These are phyloP conservation scores for Iphiclides podalirius DNA, from an alignment of 2,888 invertebrate species.

Conservation along the genomic window DNA sequence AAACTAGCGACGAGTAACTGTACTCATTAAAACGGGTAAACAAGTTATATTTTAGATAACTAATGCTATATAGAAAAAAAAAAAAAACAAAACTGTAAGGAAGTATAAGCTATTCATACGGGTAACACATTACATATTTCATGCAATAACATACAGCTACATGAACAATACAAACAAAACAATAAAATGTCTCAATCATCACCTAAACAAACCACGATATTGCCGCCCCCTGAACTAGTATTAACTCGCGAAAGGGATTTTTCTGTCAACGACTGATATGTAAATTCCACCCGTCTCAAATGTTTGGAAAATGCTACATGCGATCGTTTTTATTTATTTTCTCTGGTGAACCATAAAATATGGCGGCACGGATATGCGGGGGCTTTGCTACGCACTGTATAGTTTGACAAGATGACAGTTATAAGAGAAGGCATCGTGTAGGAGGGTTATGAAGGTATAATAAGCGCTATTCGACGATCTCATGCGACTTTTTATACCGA, in stretches of 20 bases:
- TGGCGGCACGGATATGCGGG: conserved; percentile 73
- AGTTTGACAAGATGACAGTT: conserved; percentile 78
- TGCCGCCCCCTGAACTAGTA: conserved; percentile 47
- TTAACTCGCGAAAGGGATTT: conserved; percentile 62
- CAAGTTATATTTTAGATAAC: too few species aligned
- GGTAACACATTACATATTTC: too few species aligned
- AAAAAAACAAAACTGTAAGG: too few species aligned
- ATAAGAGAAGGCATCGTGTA: conserved; percentile 45
- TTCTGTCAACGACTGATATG: conserved; percentile 73
- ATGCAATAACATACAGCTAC: too few species aligned
- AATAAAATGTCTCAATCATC: conserved; percentile 19
- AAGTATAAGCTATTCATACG: too few species aligned
- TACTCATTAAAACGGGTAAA: too few species aligned
- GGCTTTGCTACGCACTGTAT: conserved; percentile 64
- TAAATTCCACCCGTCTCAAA: conserved; percentile 68
- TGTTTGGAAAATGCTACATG: conserved; percentile 69
- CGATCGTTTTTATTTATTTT: conserved; percentile 76
- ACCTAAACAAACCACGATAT: conserved; percentile 41
- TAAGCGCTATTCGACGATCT: conserved; percentile 37
- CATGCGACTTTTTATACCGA: conserved; percentile 56
- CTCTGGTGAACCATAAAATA: conserved; percentile 72
- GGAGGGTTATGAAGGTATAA: conserved; percentile 40
- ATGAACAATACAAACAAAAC: conserved; percentile 11
- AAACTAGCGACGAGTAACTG: too few species aligned
- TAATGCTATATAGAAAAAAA: too few species aligned